These are phyloP conservation scores for human DNA, from an alignment of 2,113 vertebrate genomes.

Conservation along the genomic window GRCh38 chr18:23821001-23821500, in stretches of 20 bases:
- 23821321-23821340: neutral
- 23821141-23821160: neutral
- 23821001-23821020: neutral
- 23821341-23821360: neutral
- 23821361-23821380: neutral
- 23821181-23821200: neutral
- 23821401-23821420: neutral
- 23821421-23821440: neutral
- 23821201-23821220: neutral
- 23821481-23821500: neutral
- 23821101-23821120: neutral
- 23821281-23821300: neutral
- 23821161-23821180: neutral
- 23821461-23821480: neutral
- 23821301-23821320: neutral
- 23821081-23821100: neutral
- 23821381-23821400: neutral
- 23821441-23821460: neutral
- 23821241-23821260: neutral
- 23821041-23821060: neutral
- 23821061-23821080: neutral
- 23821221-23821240: neutral
- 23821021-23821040: neutral
- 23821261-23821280: neutral
- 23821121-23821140: neutral